These are phyloP conservation scores for Drosophila seguyi DNA, from an alignment of 1,140 invertebrate species.

Conservation along the genomic window DNA sequence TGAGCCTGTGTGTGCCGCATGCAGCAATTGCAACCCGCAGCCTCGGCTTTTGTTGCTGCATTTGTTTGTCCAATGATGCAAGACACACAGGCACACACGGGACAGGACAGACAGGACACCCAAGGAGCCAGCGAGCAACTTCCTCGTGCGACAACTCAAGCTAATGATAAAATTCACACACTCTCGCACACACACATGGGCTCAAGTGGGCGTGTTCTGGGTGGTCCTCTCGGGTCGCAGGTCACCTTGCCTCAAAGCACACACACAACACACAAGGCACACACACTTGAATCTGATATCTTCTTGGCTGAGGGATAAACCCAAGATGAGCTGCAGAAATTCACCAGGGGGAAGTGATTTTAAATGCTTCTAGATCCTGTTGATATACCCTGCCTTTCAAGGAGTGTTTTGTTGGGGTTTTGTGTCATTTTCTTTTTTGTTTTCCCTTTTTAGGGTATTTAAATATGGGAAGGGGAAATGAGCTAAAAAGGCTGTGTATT, in stretches of 20 bases:
- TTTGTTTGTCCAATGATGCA: slow-evolving; percentile 68
- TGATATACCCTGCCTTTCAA: slow-evolving; percentile 9
- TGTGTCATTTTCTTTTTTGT: background rate
- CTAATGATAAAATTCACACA: slow-evolving; percentile 61
- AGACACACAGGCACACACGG: slow-evolving; percentile 2
- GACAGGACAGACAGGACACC: slow-evolving; percentile 21
- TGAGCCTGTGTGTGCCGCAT: slow-evolving; percentile 13
- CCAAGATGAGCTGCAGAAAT: slow-evolving; percentile 13
- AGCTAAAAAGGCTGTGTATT: too few species aligned
- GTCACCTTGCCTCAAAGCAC: slow-evolving; percentile 18
- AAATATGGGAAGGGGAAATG: background rate
- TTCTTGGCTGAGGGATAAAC: slow-evolving; percentile 17
- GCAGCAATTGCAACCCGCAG: slow-evolving; percentile 34
- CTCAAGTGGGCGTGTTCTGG: slow-evolving; percentile 41
- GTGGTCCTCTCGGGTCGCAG: slow-evolving; percentile 30
- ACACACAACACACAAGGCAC: slow-evolving; percentile 9
- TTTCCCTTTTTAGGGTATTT: background rate
- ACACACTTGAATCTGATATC: slow-evolving; percentile 38
- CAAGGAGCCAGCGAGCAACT: slow-evolving; percentile 30
- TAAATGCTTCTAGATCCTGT: slow-evolving; percentile 20
- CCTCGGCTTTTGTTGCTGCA: slow-evolving; percentile 56
- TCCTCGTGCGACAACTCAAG: slow-evolving; percentile 61
- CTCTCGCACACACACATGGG: slow-evolving; percentile 13
- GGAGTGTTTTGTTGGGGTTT: background rate
- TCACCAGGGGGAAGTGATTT: slow-evolving; percentile 11